Evolutionary conservation across 2,888 invertebrate genomes (phyloP).

Genomic region (Perizoma flavofasciatum): DNA sequence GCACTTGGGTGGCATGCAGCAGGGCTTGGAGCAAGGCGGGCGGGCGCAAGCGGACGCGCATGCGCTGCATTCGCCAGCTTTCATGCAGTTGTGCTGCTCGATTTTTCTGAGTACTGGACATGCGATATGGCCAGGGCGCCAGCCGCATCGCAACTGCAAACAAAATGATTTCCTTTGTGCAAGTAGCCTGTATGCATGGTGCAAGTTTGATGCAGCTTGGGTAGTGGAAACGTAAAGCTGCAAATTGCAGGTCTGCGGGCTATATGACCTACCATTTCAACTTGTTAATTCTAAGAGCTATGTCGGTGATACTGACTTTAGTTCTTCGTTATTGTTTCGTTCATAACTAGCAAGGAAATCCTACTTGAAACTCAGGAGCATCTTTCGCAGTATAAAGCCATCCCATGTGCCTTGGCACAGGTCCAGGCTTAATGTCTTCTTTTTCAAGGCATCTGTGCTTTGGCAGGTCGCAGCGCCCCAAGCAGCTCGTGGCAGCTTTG

Average conservation of each 20-base stretch:
- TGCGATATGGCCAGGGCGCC: conserved; percentile 79
- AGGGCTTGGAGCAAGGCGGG: conserved; percentile 52
- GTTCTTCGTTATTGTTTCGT: too few species aligned
- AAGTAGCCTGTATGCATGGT: too few species aligned
- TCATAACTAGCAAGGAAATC: background rate
- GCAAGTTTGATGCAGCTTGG: too few species aligned
- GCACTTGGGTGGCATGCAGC: conserved; percentile 54
- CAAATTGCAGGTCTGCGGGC: too few species aligned
- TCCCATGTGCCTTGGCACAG: conserved; percentile 74
- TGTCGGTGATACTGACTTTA: background rate
- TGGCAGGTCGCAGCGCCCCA: conserved; percentile 73
- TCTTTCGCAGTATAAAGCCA: conserved; percentile 76
- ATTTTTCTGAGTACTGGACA: conserved; percentile 71
- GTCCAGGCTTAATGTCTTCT: conserved; percentile 65
- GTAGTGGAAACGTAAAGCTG: too few species aligned
- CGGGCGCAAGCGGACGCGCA: conserved; percentile 53
- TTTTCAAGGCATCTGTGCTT: conserved; percentile 69
- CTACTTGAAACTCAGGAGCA: conserved; percentile 63
- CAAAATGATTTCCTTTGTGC: background rate
- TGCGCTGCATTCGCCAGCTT: conserved; percentile 53
- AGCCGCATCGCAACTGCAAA: conserved; percentile 72
- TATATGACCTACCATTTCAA: too few species aligned
- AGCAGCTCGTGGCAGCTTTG: conserved; percentile 63
- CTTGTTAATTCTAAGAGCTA: background rate
- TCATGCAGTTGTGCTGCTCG: conserved; percentile 66